These are phyloP conservation scores for Gorsachius magnificus DNA, from an alignment of 2,797 vertebrate species.

Conservation along the genomic window DNA sequence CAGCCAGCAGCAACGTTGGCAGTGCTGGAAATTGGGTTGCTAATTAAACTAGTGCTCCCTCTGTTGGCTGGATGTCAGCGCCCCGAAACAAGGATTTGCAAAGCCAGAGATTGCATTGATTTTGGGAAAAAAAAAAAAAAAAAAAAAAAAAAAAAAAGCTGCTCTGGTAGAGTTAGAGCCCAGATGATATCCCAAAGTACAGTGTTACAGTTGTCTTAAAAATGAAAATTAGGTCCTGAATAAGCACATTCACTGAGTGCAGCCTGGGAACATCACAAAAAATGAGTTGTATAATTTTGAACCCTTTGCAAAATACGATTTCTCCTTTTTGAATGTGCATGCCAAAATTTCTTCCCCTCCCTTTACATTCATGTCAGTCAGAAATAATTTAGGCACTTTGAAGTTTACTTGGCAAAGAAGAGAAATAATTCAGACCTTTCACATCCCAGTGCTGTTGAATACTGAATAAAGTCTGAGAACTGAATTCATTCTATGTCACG, in stretches of 20 bases:
- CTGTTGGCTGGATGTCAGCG: conserved; percentile 54
- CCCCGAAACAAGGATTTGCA: not conserved
- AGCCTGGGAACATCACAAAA: not conserved
- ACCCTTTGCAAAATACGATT: not conserved
- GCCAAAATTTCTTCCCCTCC: not conserved
- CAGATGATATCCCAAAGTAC: not conserved
- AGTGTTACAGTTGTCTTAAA: not conserved
- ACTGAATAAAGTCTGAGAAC: conserved; percentile 18
- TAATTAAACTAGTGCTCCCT: conserved; percentile 62
- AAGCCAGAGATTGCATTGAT: not conserved
- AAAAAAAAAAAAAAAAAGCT: not conserved
- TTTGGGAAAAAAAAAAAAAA: too few species aligned
- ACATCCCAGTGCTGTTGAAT: conserved; percentile 41
- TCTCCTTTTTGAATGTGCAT: not conserved
- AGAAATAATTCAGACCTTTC: not conserved
- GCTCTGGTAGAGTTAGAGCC: not conserved
- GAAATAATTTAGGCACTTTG: not conserved
- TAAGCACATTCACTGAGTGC: not conserved
- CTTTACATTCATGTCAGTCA: not conserved
- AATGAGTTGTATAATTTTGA: not conserved
- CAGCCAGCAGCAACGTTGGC: conserved; percentile 10
- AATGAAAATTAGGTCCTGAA: not conserved
- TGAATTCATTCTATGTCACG: not conserved
- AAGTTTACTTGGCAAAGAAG: not conserved
- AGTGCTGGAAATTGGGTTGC: not conserved